These are phyloP conservation scores for Lota lota DNA, from an alignment of 2,113 vertebrate genomes.

Conservation along the genomic window DNA sequence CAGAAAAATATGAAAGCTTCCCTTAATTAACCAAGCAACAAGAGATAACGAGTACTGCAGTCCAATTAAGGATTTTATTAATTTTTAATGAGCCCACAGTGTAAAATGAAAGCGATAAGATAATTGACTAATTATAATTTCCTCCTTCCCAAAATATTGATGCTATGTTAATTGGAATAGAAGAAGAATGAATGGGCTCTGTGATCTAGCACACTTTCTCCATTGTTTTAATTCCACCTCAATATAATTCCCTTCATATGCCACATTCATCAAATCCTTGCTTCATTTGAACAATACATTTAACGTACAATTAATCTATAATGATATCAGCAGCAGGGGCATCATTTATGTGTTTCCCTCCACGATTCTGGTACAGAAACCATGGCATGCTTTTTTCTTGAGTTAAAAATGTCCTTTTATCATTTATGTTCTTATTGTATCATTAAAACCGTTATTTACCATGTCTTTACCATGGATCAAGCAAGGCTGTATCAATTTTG, in stretches of 20 bases:
- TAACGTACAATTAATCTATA: no score
- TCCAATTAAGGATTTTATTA: constrained; percentile 74
- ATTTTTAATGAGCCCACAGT: constrained; percentile 70
- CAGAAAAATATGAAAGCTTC: constrained; percentile 47
- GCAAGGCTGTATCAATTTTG: no score
- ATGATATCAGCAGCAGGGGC: no score
- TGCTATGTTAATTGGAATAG: constrained; percentile 52
- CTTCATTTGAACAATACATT: neutral
- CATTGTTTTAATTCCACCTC: constrained; percentile 6
- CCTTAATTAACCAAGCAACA: constrained; percentile 61
- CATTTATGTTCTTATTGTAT: no score
- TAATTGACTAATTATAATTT: constrained; percentile 63
- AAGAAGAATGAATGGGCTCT: constrained; percentile 48
- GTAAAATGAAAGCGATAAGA: constrained; percentile 64
- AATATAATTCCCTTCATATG: constrained; percentile 4
- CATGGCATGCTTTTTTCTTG: no score
- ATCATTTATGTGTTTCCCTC: no score
- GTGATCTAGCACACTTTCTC: constrained; percentile 19
- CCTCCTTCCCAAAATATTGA: constrained; percentile 65
- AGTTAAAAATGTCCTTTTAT: no score
- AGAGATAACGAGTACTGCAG: constrained; percentile 50
- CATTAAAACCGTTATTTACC: no score
- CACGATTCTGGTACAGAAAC: no score
- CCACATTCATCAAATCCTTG: constrained; percentile 5
- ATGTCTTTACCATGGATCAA: no score